These are phyloP conservation scores for Pycnonotus jocosus DNA, from an alignment of 2,113 vertebrate species.

Conservation along the genomic window DNA sequence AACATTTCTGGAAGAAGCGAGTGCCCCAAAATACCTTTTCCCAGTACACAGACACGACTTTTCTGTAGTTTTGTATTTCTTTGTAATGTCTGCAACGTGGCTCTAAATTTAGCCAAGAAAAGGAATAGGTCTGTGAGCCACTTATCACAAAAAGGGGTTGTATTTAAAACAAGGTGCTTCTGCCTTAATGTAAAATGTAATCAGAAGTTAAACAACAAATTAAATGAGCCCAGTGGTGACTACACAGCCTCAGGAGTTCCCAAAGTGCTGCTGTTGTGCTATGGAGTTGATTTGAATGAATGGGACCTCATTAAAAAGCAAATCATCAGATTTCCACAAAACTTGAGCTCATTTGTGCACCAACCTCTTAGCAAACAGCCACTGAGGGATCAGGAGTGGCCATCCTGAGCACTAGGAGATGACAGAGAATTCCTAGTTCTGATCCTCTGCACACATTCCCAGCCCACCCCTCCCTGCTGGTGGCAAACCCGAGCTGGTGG, in stretches of 20 bases:
- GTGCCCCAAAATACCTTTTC: neutral
- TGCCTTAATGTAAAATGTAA: neutral
- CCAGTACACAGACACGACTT: accelerated
- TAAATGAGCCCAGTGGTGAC: neutral
- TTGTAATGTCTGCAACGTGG: neutral
- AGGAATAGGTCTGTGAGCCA: neutral
- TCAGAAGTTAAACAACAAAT: neutral
- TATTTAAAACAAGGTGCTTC: neutral
- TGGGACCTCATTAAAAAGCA: neutral
- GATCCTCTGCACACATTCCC: neutral
- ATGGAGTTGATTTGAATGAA: accelerated
- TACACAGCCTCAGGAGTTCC: too few relatives aligned
- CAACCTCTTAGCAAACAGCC: accelerated
- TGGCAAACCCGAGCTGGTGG: accelerated
- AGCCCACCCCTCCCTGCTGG: accelerated
- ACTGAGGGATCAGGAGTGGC: accelerated
- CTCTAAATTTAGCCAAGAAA: neutral
- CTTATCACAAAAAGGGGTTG: neutral
- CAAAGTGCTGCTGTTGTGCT: accelerated
- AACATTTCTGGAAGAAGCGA: neutral
- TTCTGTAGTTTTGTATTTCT: neutral
- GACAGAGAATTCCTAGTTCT: accelerated
- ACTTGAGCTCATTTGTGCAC: accelerated
- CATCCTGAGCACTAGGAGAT: accelerated
- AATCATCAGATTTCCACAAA: neutral